These are phyloP conservation scores for Spatula versicolor DNA, from an alignment of 2,797 vertebrate species.

Conservation along the genomic window DNA sequence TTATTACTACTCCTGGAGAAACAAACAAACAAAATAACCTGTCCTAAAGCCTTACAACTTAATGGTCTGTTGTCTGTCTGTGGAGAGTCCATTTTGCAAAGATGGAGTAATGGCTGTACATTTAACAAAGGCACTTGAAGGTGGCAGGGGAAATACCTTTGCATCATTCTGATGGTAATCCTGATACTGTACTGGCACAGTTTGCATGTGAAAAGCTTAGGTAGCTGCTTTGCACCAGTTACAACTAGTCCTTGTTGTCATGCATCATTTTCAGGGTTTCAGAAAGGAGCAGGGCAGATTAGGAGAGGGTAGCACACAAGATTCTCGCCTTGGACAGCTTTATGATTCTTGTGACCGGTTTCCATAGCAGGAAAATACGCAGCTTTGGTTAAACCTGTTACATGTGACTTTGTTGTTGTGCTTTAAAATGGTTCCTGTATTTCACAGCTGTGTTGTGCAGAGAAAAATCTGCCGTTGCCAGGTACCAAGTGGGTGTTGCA, in stretches of 20 bases:
- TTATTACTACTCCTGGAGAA: neutral
- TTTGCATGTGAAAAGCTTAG: slow-evolving; percentile 19
- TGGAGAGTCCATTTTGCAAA: neutral
- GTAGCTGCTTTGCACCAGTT: slow-evolving; percentile 12
- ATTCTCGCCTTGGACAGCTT: slow-evolving; percentile 24
- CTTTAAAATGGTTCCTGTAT: neutral
- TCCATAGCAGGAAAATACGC: slow-evolving; percentile 36
- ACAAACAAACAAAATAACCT: fast-evolving
- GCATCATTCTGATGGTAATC: neutral
- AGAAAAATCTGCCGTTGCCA: neutral
- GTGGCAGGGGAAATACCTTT: neutral
- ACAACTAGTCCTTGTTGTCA: neutral
- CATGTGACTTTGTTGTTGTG: slow-evolving; percentile 24
- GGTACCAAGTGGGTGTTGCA: neutral
- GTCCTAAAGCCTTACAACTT: neutral
- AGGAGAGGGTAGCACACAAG: neutral
- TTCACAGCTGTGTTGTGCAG: neutral
- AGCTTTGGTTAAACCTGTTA: slow-evolving; percentile 46
- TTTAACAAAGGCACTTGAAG: neutral
- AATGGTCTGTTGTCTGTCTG: neutral
- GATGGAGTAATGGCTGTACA: neutral
- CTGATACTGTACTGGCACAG: neutral
- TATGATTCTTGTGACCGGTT: slow-evolving; percentile 42
- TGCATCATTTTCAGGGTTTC: slow-evolving; percentile 39
- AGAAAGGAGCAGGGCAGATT: slow-evolving; percentile 43